Percentiles rank a stretch among this genome's conserved stretches.
Evolutionary conservation across 2,888 invertebrate species (phyloP).

Genomic region (Thymelicus lineola): DNA sequence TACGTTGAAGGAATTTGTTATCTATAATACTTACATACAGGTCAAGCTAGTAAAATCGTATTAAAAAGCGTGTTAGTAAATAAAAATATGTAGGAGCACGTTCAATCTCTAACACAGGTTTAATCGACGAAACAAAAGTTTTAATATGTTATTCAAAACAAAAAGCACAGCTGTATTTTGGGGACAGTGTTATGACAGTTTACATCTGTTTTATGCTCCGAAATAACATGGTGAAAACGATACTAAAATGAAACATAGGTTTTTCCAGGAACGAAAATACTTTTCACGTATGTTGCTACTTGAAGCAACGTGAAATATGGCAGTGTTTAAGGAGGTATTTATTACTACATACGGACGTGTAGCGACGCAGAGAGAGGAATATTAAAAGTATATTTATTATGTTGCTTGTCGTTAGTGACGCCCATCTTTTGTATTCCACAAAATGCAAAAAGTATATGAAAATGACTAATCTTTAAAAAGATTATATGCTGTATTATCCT

Average conservation of each 20-base stretch:
- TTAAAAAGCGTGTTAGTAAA: too few species aligned
- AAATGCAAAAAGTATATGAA: too few species aligned
- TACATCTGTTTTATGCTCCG: background rate
- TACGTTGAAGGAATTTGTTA: too few species aligned
- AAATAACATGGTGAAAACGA: background rate
- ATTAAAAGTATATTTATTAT: background rate
- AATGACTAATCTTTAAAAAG: too few species aligned
- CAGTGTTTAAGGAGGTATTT: constrained; percentile 1
- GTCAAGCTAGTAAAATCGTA: too few species aligned
- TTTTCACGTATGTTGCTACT: background rate
- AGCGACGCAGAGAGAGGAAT: background rate
- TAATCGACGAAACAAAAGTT: background rate
- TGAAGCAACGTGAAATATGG: background rate
- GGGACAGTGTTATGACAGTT: background rate
- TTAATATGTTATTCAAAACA: background rate
- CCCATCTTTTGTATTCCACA: too few species aligned
- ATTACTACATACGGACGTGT: background rate
- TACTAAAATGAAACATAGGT: background rate
- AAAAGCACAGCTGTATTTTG: constrained; percentile 5
- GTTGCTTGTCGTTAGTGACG: background rate
- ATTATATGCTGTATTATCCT: too few species aligned
- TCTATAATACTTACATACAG: too few species aligned
- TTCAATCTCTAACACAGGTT: too few species aligned
- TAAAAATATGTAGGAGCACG: too few species aligned
- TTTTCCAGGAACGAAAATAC: background rate